Conservation (phyloP, 2,797 vertebrate species). For the Ctenopoma kingsleyae region DNA sequence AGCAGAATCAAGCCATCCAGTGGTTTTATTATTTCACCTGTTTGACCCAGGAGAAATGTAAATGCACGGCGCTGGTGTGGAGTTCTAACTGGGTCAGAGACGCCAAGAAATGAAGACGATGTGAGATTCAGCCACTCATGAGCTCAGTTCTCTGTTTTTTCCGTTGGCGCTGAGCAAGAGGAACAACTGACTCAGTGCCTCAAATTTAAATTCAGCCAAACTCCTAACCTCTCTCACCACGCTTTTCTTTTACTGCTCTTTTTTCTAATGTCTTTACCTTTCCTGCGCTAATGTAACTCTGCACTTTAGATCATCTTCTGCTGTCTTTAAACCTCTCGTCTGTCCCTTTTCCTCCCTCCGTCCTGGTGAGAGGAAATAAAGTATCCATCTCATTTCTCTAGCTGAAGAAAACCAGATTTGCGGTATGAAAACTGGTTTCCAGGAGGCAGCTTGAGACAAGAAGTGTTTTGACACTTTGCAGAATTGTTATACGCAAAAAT, state of each 20-base stretch:
- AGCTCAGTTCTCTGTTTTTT: slow-evolving; percentile 79
- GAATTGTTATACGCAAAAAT: slow-evolving; percentile 12
- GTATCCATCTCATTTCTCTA: slow-evolving; percentile 1
- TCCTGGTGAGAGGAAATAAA: slow-evolving; percentile 3
- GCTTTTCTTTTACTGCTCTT: slow-evolving; percentile 45
- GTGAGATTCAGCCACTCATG: slow-evolving; percentile 69
- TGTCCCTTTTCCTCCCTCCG: slow-evolving; percentile 9
- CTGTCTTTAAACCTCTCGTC: slow-evolving; percentile 10
- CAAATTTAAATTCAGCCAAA: slow-evolving; percentile 69
- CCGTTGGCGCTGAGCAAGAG: slow-evolving; percentile 81
- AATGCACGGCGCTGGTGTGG: slow-evolving; percentile 18
- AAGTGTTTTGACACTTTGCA: slow-evolving; percentile 39
- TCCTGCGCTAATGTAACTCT: slow-evolving; percentile 53
- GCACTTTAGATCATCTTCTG: slow-evolving; percentile 55
- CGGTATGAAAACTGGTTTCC: slow-evolving; percentile 3
- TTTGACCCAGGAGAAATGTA: slow-evolving; percentile 42
- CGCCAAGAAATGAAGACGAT: slow-evolving; percentile 65
- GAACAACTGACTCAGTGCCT: slow-evolving; percentile 85
- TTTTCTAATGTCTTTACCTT: slow-evolving; percentile 69
- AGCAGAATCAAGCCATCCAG: not conserved
- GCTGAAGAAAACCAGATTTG: slow-evolving; percentile 20
- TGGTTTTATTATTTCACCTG: slow-evolving; percentile 19
- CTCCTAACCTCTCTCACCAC: slow-evolving; percentile 47
- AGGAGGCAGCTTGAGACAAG: slow-evolving; percentile 17
- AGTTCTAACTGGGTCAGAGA: slow-evolving; percentile 75